Evolutionary conservation across 1,140 invertebrate genomes (phyloP).

Genomic region (Arctopsyche grandis): DNA sequence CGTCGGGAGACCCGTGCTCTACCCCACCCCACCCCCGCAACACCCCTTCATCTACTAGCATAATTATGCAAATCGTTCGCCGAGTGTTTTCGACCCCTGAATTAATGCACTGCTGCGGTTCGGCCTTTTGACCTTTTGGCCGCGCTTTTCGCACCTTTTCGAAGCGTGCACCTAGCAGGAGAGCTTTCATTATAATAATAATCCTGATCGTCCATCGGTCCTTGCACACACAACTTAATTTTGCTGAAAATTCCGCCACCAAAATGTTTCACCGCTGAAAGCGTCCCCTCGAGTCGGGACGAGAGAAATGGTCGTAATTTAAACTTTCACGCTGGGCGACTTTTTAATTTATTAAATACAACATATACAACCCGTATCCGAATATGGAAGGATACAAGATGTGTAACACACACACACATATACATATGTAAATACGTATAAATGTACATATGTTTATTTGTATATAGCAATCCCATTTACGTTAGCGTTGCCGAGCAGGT

Average conservation of each 20-base stretch:
- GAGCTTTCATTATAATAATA: too few species aligned
- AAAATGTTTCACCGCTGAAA: too few species aligned
- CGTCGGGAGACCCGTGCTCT: not conserved
- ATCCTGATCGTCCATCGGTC: too few species aligned
- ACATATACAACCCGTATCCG: too few species aligned
- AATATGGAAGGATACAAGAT: too few species aligned
- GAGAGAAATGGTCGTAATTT: not conserved
- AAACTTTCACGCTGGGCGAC: not conserved
- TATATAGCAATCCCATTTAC: too few species aligned
- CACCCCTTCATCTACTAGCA: not conserved
- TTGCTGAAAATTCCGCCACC: too few species aligned
- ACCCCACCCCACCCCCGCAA: not conserved
- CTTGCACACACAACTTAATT: too few species aligned
- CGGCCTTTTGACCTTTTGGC: not conserved
- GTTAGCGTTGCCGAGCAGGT: not conserved
- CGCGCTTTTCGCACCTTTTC: not conserved
- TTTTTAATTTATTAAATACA: not conserved
- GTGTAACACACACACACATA: not conserved
- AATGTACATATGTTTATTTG: not conserved
- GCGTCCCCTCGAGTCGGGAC: not conserved
- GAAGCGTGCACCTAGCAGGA: too few species aligned
- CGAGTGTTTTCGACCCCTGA: constrained; percentile 19
- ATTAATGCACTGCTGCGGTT: constrained; percentile 17
- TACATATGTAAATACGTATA: not conserved
- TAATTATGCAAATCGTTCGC: constrained; percentile 3